These are phyloP conservation scores for Todiramphus saurophagus DNA, from an alignment of 2,113 vertebrate genomes.

Conservation along the genomic window DNA sequence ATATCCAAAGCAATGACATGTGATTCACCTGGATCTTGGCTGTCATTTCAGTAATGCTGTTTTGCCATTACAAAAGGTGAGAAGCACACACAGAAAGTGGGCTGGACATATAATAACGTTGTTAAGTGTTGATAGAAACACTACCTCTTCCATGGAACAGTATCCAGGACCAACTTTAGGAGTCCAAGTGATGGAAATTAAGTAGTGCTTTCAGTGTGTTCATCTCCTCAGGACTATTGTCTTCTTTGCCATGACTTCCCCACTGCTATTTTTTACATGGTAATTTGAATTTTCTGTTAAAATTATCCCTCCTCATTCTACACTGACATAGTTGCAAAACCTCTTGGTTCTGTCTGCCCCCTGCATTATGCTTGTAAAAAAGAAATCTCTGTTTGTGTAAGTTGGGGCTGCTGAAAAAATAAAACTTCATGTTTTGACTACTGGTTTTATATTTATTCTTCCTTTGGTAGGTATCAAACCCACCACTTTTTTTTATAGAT, in stretches of 20 bases:
- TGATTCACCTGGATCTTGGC: neutral
- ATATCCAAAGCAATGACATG: neutral
- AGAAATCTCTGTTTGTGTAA: neutral
- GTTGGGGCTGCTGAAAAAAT: neutral
- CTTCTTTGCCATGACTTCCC: neutral
- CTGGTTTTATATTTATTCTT: neutral
- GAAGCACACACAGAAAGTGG: neutral
- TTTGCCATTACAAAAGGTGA: neutral
- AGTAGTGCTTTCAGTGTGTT: neutral
- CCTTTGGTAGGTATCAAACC: neutral
- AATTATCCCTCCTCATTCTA: neutral
- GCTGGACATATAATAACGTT: neutral
- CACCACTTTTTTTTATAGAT: neutral
- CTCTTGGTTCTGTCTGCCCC: neutral
- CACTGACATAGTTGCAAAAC: neutral
- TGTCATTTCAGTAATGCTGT: neutral
- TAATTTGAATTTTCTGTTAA: neutral
- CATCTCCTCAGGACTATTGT: neutral
- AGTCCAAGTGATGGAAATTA: neutral
- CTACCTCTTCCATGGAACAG: neutral
- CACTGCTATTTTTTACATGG: neutral
- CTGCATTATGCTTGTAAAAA: neutral
- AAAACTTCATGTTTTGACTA: neutral
- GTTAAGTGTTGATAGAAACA: neutral
- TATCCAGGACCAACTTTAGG: neutral